Base-by-base conservation (phyloP, 2,113 vertebrate genomes). In the Ceratotherium simum region DNA sequence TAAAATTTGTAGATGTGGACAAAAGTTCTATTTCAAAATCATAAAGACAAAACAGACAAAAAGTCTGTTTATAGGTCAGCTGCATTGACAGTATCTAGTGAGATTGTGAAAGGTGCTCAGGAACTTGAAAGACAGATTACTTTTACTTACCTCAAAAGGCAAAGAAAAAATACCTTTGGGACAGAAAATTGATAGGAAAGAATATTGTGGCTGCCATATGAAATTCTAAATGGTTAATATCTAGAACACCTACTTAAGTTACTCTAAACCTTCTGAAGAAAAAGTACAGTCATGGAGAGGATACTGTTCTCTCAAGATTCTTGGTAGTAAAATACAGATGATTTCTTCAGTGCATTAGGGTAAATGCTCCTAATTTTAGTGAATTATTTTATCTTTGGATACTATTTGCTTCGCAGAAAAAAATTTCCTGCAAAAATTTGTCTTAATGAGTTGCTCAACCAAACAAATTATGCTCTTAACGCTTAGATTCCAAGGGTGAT, bases 111-210 rank as follows among this genome's bases (percentile, higher is more conserved):
- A 65, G 7, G 2, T 58, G 36, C 29, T 76, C 42, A 70, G 4
- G 1, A 67, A 80, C 25, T 18, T 91, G 6, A 93, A 64, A 3
- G 21, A 92, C 92, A 96, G 94, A 85, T 87, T 97, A 93, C 42
- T 90, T 94, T 58, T 69, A 65, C 54, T 92, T 84, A n/a, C 42
- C 73, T 91, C 20, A 96, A 97, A 46, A 29, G 23, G 10, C 42
- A 90, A 97, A 97, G 85, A 7, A 33, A 95, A 92, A 39, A 85
- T 51, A 79, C 1, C 29, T 65, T 89, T 67, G 83, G 62, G 21
- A 54, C n/a, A 36, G 29, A 33, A 97, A 92, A 82, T 62, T 51
- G 48, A 72, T 4, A 93, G 36, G 29, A 62, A 20, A 75, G 23
- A 96, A 18, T 8, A 29, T 27, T 79, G 14, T 62, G 20, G 58